Conservation (phyloP, 2,797 vertebrate genomes). For the Scyliorhinus canicula region DNA sequence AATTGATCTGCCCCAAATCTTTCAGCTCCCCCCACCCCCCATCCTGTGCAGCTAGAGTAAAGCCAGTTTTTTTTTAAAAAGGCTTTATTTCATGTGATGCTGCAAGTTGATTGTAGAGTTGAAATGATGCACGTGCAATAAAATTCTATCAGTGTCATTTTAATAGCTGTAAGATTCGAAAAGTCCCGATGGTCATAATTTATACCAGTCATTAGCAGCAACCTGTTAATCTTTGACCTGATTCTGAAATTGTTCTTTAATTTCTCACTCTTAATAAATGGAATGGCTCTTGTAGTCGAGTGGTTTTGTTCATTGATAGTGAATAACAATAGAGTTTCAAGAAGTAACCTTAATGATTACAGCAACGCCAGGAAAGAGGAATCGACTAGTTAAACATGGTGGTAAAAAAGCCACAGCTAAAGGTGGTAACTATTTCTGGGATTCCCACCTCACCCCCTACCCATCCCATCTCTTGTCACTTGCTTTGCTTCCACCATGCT, state of each 20-base stretch:
- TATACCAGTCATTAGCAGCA: constrained; percentile 2
- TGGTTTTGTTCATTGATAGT: constrained; percentile 28
- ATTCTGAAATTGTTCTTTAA: constrained; percentile 28
- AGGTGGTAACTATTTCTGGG: not conserved
- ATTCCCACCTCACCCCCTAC: not conserved
- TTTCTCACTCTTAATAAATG: not conserved
- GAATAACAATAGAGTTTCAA: not conserved
- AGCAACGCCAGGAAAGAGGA: not conserved
- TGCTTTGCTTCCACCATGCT: not conserved
- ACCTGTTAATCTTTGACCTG: constrained; percentile 12
- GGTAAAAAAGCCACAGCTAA: not conserved
- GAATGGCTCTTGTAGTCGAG: not conserved
- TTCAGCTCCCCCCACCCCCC: too few relatives aligned
- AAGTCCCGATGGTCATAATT: not conserved
- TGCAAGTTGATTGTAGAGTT: not conserved
- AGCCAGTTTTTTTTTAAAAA: not conserved
- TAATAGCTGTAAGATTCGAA: not conserved
- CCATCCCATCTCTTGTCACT: not conserved
- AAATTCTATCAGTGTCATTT: not conserved
- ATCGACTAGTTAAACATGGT: not conserved
- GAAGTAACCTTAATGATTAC: not conserved
- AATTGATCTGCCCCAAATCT: too few relatives aligned
- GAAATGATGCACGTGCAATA: too few relatives aligned
- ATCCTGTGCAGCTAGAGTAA: too few relatives aligned
- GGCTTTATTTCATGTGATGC: not conserved